These are phyloP conservation scores for Rotaria socialis DNA, from an alignment of 2,888 invertebrate genomes.

Conservation along the genomic window DNA sequence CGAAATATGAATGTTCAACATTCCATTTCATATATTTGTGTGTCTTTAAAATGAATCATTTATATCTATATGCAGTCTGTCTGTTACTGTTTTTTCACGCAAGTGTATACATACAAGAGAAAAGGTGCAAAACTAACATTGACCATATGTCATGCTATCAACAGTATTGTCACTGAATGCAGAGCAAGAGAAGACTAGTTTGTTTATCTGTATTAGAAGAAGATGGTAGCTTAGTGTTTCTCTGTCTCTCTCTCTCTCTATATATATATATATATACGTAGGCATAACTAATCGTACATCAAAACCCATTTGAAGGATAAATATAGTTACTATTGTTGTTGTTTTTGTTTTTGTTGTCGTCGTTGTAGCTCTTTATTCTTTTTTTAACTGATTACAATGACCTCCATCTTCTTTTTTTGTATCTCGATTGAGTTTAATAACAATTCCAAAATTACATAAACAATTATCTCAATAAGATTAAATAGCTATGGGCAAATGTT, in stretches of 20 bases:
- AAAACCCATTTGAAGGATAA: constrained; percentile 4
- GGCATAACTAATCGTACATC: background rate
- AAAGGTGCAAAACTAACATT: constrained; percentile 29
- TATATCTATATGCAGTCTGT: background rate
- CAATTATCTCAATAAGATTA: too few species aligned
- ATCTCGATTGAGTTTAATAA: background rate
- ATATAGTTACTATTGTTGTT: background rate
- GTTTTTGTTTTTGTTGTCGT: background rate
- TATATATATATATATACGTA: too few species aligned
- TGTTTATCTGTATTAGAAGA: background rate
- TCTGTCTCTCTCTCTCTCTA: background rate
- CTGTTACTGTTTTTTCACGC: constrained; percentile 18
- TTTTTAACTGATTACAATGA: background rate
- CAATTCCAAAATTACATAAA: too few species aligned
- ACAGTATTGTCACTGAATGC: background rate
- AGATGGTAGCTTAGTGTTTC: background rate
- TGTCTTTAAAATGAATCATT: background rate
- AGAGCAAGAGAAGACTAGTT: background rate
- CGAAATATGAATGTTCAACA: background rate
- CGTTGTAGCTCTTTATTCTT: background rate
- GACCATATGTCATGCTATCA: constrained; percentile 21
- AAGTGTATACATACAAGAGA: background rate
- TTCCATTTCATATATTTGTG: background rate
- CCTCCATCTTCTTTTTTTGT: background rate
- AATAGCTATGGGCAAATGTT: too few species aligned